These are phyloP conservation scores for Lasiommata megera DNA, from an alignment of 2,888 invertebrate species.

Conservation along the genomic window DNA sequence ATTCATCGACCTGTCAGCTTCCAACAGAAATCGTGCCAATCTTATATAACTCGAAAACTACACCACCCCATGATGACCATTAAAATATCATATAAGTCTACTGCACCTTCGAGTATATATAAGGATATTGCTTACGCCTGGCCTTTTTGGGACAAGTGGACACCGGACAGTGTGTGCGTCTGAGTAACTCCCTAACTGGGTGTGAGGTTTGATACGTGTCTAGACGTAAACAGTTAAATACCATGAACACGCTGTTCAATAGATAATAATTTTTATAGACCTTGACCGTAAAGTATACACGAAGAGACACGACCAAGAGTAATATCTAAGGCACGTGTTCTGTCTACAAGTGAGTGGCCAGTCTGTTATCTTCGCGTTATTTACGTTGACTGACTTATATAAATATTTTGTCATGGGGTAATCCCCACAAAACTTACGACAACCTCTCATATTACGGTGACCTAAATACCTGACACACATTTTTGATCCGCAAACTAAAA, in stretches of 20 bases:
- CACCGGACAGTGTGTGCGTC: too few relatives aligned
- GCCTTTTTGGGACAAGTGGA: too few relatives aligned
- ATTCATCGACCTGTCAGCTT: too few relatives aligned
- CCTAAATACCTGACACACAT: slow-evolving; percentile 51
- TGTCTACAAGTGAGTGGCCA: not conserved
- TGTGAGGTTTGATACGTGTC: too few relatives aligned
- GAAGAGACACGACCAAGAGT: too few relatives aligned
- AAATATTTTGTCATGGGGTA: slow-evolving; percentile 51
- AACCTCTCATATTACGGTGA: slow-evolving; percentile 47
- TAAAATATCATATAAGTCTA: too few relatives aligned
- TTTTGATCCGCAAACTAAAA: slow-evolving; percentile 54
- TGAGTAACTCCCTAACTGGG: too few relatives aligned
- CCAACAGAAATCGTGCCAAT: too few relatives aligned
- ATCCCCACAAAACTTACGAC: slow-evolving; percentile 42
- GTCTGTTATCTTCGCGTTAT: not conserved
- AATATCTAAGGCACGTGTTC: not conserved
- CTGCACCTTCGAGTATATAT: too few relatives aligned
- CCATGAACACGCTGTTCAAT: not conserved
- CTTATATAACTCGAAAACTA: too few relatives aligned
- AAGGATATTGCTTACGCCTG: too few relatives aligned
- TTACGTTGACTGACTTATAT: slow-evolving; percentile 13
- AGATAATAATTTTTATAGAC: not conserved
- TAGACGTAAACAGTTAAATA: not conserved
- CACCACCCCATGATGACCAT: too few relatives aligned
- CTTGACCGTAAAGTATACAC: not conserved